Evolutionary conservation across 2,888 invertebrate genomes (phyloP).

Genomic region (Cactoblastis cactorum): DNA sequence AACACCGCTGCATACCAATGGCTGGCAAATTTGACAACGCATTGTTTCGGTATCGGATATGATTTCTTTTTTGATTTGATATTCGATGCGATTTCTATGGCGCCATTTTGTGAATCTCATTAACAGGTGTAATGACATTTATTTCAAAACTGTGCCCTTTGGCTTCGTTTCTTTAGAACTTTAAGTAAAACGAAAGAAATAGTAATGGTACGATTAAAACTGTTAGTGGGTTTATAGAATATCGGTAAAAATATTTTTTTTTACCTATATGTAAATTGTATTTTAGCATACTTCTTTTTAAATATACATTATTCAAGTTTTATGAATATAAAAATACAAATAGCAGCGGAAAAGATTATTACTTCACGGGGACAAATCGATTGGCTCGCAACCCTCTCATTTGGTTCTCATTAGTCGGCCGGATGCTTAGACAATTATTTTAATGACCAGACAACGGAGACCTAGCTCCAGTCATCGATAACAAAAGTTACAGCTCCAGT

Average conservation of each 20-base stretch:
- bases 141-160: too few species aligned
- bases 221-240: too few species aligned
- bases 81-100: slow-evolving; percentile 5
- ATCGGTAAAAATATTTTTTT: too few species aligned
- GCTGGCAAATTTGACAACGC: slow-evolving; percentile 8
- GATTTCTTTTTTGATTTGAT: slow-evolving; percentile 9
- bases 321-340: slow-evolving; percentile 26
- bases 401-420: slow-evolving; percentile 71
- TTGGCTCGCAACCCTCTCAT: slow-evolving; percentile 68
- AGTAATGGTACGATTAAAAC: too few species aligned
- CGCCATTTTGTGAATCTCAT: slow-evolving; percentile 19
- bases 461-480: neutral
- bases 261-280: too few species aligned
- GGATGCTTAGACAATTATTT: slow-evolving; percentile 66
- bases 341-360: slow-evolving; percentile 61
- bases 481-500: slow-evolving; percentile 23
- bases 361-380: slow-evolving; percentile 73
- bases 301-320: too few species aligned
- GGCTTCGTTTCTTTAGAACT: too few species aligned
- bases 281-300: too few species aligned
- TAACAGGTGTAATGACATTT: slow-evolving; percentile 17
- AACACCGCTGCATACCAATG: slow-evolving; percentile 3
- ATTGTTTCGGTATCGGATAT: slow-evolving; percentile 15
- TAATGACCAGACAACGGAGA: slow-evolving; percentile 50
- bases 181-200: too few species aligned